Conservation (phyloP, 2,113 vertebrate genomes). For the Datnioides undecimradiatus region DNA sequence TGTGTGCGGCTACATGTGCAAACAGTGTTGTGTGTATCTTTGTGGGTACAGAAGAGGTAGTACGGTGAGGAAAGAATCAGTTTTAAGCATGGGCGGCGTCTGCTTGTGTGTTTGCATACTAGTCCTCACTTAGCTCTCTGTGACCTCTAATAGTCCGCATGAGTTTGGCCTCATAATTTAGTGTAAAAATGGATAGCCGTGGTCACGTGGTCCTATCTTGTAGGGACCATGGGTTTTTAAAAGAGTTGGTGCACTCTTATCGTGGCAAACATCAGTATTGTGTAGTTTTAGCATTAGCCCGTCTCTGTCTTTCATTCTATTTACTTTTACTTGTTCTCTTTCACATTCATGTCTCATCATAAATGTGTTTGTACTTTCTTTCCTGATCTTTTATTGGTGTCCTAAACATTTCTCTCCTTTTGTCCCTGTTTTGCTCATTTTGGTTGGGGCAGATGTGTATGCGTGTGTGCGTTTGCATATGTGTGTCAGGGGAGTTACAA, state of each 20-base stretch:
- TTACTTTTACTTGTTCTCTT: background rate
- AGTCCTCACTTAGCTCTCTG: no score
- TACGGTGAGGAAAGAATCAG: background rate
- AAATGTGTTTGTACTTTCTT: background rate
- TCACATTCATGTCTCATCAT: background rate
- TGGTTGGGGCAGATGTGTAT: background rate
- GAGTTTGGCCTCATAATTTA: background rate
- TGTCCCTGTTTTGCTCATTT: background rate
- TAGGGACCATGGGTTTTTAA: conserved; percentile 49
- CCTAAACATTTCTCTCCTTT: background rate
- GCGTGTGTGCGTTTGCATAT: conserved; percentile 9
- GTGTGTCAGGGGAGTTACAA: conserved; percentile 2
- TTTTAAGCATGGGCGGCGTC: background rate
- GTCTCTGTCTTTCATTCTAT: background rate
- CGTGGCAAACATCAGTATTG: background rate
- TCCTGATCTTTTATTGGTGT: no score
- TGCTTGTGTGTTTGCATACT: conserved; percentile 6
- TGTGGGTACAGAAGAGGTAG: background rate
- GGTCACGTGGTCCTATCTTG: conserved; percentile 35
- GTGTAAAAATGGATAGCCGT: background rate
- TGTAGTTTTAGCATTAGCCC: background rate
- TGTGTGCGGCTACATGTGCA: conserved; percentile 27
- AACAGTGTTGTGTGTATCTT: conserved; percentile 24
- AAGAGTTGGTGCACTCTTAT: background rate
- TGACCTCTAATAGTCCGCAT: background rate